A percentile compares a stretch with the other conserved stretches of the same genome.
phyloP scores from a whole-genome alignment of 1,140 invertebrate species.

The Bradynema listronoti region DNA sequence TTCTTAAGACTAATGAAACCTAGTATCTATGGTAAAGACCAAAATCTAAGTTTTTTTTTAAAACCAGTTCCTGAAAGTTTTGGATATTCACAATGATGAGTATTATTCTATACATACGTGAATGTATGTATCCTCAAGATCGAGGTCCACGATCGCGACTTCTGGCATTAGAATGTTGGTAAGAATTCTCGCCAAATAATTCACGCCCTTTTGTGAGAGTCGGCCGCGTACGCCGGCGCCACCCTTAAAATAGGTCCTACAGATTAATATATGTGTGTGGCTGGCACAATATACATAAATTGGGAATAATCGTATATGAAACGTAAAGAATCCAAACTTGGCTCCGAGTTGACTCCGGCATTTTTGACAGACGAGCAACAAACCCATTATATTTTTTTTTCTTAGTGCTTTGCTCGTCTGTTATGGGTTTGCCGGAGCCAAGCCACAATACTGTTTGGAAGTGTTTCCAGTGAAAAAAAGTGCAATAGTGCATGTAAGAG shows the following conservation, averaged over 20 bases:
- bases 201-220: conserved; percentile 32
- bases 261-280: too few relatives aligned
- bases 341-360: too few relatives aligned
- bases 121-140: conserved; percentile 5
- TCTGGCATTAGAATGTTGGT: conserved; percentile 32
- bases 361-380: too few relatives aligned
- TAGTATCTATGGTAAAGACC: neutral
- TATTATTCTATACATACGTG: neutral
- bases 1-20: neutral
- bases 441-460: too few relatives aligned
- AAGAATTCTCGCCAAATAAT: conserved; percentile 36
- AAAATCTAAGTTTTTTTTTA: neutral
- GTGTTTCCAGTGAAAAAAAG: too few relatives aligned
- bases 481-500: too few relatives aligned
- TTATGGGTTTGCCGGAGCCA: too few relatives aligned
- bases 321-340: too few relatives aligned
- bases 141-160: conserved; percentile 5
- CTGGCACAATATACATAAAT: too few relatives aligned
- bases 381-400: too few relatives aligned
- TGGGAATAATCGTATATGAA: too few relatives aligned
- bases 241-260: conserved; percentile 45
- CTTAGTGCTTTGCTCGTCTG: too few relatives aligned
- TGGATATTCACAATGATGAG: neutral
- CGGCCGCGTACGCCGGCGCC: conserved; percentile 32
- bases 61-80: neutral